Evolutionary conservation across 2,113 vertebrate species (phyloP).

Genomic region (Halcyon senegalensis): DNA sequence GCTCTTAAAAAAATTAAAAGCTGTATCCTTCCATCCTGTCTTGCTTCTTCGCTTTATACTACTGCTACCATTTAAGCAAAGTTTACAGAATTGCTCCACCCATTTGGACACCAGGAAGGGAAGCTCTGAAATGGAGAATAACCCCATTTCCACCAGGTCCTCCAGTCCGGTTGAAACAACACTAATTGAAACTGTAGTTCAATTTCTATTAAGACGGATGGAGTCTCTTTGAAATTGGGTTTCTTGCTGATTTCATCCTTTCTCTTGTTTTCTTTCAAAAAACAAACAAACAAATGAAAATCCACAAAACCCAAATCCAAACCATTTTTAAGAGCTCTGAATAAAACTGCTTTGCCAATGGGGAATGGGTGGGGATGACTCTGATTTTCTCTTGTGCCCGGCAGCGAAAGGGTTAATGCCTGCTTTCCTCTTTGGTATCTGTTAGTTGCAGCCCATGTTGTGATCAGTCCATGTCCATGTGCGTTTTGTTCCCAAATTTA

Average conservation of each 20-base stretch:
- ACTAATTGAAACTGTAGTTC: slow-evolving; percentile 1
- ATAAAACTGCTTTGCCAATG: slow-evolving; percentile 59
- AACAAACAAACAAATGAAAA: neutral
- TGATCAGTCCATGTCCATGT: slow-evolving; percentile 75
- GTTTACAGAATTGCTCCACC: slow-evolving; percentile 38
- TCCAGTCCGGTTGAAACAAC: neutral
- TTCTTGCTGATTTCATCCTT: slow-evolving; percentile 46
- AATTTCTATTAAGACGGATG: slow-evolving; percentile 43
- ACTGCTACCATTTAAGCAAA: slow-evolving; percentile 45
- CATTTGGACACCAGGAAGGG: slow-evolving; percentile 22
- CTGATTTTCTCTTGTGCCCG: slow-evolving; percentile 63
- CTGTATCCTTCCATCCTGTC: neutral
- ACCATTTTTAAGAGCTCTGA: slow-evolving; percentile 75
- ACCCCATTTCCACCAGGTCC: slow-evolving; percentile 29
- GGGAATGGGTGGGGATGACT: slow-evolving; percentile 45
- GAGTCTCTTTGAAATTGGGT: slow-evolving; percentile 36
- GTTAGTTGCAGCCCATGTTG: slow-evolving; percentile 70
- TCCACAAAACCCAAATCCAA: neutral
- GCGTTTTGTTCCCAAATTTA: slow-evolving; percentile 63
- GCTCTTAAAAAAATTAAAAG: slow-evolving; percentile 73
- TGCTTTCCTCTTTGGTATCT: slow-evolving; percentile 62
- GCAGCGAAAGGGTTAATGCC: slow-evolving; percentile 73
- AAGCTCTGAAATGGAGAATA: slow-evolving; percentile 44
- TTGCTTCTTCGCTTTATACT: neutral
- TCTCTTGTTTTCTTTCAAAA: neutral